phyloP scores from a whole-genome alignment of 2,113 vertebrate species.

The Neofelis nebulosa region DNA sequence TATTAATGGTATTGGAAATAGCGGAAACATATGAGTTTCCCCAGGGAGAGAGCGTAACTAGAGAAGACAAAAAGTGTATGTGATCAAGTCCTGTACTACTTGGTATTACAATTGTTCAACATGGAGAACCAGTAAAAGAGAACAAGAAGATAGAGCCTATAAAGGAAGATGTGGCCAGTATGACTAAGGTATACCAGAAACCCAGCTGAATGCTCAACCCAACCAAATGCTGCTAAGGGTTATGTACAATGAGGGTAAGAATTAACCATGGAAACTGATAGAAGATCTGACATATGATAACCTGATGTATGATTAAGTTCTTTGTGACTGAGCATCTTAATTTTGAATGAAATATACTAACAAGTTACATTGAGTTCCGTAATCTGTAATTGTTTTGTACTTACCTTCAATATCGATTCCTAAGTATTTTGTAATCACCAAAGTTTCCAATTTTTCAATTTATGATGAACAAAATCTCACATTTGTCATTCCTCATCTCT shows the following conservation, averaged over 20 bases:
- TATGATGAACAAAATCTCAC: not conserved
- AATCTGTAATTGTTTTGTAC: not conserved
- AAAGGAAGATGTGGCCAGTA: not conserved
- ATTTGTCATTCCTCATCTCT: not conserved
- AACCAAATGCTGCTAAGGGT: not conserved
- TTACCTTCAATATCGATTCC: not conserved
- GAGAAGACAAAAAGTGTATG: not conserved
- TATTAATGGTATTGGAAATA: not conserved
- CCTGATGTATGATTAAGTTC: not conserved
- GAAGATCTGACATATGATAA: not conserved
- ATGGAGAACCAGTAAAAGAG: not conserved
- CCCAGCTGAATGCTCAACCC: accelerated
- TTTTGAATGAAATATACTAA: conserved; percentile 18
- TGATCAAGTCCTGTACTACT: not conserved
- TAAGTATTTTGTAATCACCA: not conserved
- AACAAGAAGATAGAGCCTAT: not conserved
- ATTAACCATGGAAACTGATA: not conserved
- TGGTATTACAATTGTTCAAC: not conserved
- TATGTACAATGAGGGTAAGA: not conserved
- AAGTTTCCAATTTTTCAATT: conserved; percentile 9
- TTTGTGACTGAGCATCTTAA: not conserved
- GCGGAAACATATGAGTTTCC: not conserved
- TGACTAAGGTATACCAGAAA: not conserved
- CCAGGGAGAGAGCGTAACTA: not conserved
- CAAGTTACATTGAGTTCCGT: not conserved